Evolutionary conservation across 2,113 vertebrate genomes (phyloP).

Genomic region (Orientallactaga bullata): DNA sequence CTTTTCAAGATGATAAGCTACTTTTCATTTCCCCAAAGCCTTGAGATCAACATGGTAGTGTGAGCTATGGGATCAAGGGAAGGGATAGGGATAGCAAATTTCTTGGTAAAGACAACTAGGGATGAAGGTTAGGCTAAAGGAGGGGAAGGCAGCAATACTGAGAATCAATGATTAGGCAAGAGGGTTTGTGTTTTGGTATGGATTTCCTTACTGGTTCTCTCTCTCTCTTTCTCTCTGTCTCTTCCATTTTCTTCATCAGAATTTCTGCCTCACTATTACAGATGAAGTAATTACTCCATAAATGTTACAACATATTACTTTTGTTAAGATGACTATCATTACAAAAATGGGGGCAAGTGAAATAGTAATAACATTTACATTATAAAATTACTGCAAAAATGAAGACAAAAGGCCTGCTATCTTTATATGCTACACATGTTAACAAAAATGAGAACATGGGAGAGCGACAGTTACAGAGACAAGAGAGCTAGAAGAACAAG

Average conservation of each 20-base stretch:
- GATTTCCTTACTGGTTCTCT: neutral
- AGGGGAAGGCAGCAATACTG: neutral
- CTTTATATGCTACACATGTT: too few species aligned
- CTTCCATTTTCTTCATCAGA: neutral
- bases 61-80: neutral
- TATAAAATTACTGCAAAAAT: neutral
- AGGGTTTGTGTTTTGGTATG: neutral
- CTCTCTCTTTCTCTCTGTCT: neutral
- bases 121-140: neutral
- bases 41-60: constrained; percentile 25
- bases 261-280: neutral
- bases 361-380: neutral
- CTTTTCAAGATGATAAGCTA: constrained; percentile 61
- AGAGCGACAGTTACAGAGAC: neutral
- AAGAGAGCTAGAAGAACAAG: neutral
- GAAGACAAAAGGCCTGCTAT: neutral
- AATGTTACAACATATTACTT: neutral
- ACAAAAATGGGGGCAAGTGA: neutral
- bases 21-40: constrained; percentile 57
- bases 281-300: neutral
- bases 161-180: neutral
- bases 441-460: neutral
- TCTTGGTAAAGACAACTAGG: constrained; percentile 1
- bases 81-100: neutral
- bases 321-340: neutral